Percentiles rank a stretch among this genome's conserved stretches.
Evolutionary conservation across 2,113 vertebrate species (phyloP).

Genomic region (Vanacampus margaritifer): DNA sequence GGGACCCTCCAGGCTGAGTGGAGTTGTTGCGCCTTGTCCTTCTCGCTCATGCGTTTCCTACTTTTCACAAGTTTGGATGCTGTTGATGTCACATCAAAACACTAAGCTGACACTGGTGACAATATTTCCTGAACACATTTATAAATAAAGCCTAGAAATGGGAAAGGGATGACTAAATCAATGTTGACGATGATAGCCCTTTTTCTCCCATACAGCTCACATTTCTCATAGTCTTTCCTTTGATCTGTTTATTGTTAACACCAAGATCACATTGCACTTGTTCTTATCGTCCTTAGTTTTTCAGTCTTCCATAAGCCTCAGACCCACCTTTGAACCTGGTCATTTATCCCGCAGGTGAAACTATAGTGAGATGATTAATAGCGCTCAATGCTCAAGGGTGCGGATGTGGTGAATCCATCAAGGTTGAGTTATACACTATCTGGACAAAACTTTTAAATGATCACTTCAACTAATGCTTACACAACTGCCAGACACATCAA

Average conservation of each 20-base stretch:
- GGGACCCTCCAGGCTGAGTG: constrained; percentile 63
- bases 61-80: constrained; percentile 54
- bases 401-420: constrained; percentile 36
- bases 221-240: constrained; percentile 11
- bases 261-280: constrained; percentile 15
- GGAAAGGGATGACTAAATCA: constrained; percentile 31
- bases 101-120: constrained; percentile 36
- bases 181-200: constrained; percentile 40
- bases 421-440: neutral
- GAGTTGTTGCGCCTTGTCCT: constrained; percentile 62
- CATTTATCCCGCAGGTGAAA: constrained; percentile 53
- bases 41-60: constrained; percentile 47
- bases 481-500: neutral
- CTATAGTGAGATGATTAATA: constrained; percentile 50
- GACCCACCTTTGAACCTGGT: constrained; percentile 51
- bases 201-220: constrained; percentile 10
- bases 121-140: constrained; percentile 43
- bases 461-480: neutral
- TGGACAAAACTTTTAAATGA: neutral
- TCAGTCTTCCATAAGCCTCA: constrained; percentile 38
- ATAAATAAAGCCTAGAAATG: constrained; percentile 44
- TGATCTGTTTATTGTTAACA: constrained; percentile 25
- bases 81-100: constrained; percentile 50
- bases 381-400: constrained; percentile 35
- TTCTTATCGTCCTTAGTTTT: constrained; percentile 23